These are phyloP conservation scores for Micrastur ruficollis DNA, from an alignment of 2,797 vertebrate species.

Conservation along the genomic window DNA sequence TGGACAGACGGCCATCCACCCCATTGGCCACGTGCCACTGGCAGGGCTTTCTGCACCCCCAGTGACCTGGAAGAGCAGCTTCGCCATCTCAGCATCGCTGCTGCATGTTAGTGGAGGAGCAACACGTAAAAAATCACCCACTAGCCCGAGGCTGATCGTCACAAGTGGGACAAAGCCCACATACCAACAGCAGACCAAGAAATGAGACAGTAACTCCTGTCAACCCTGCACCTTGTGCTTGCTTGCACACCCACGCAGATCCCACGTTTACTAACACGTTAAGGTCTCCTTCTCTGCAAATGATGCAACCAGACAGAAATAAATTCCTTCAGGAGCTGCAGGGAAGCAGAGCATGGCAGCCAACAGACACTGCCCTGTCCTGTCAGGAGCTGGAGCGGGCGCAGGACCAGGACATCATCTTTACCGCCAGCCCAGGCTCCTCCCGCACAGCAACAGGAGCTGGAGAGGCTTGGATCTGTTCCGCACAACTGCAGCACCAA, in stretches of 20 bases:
- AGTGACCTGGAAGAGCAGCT: background rate
- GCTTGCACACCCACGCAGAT: background rate
- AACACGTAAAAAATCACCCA: background rate
- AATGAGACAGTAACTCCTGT: background rate
- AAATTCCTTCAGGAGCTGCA: constrained; percentile 2
- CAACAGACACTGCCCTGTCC: background rate
- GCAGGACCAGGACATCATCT: background rate
- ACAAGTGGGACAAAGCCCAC: constrained; percentile 11
- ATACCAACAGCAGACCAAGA: background rate
- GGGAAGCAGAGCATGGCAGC: background rate
- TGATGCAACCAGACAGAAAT: constrained; percentile 60
- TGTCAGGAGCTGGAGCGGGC: background rate
- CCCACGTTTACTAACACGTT: constrained; percentile 1
- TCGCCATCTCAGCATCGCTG: background rate
- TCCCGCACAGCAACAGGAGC: fast-evolving
- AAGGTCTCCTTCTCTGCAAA: constrained; percentile 25
- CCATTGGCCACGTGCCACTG: fast-evolving
- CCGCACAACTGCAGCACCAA: fast-evolving
- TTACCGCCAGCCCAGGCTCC: background rate
- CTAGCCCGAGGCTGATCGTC: background rate
- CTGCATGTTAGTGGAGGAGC: background rate
- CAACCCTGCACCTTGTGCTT: background rate
- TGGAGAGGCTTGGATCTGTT: background rate
- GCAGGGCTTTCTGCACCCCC: fast-evolving
- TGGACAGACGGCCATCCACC: fast-evolving